Evolutionary conservation across 2,888 invertebrate genomes (phyloP), one percentile per base, ranked within the genome.

Genomic region (Choreutis nemorana): DNA sequence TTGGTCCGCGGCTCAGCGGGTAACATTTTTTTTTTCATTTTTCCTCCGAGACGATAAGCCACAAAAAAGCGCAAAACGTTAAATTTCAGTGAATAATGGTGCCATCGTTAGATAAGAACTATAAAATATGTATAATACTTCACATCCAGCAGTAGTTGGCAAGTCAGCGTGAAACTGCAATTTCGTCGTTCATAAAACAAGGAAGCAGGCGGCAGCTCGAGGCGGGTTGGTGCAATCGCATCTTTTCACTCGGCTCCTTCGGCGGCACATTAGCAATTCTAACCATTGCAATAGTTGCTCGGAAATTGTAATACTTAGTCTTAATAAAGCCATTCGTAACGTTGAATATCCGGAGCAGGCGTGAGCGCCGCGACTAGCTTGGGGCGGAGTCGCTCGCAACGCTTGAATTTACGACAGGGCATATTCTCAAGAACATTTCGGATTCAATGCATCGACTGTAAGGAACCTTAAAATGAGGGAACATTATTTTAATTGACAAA

Each of bases 241-340:
- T 71, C 66, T 67, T 71, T 71, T 67, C 68, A 65, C 58, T 65
- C 49, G 44, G 48, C 48, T 57, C 55, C 60, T 56, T 60, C 53
- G 48, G 56, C 41, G 49, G 55, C 44, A 50, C 65, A 71, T 71
- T 70, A 67, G 68, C 65, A 68, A 75, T 73, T 72, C 68, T 58
- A 64, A 68, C 55, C 54, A 48, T 55, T 48, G 59, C 55, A 63
- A 65, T 67, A 68, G 66, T 72, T 64, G 56, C 68, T 53, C 44
- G 59, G 63, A 63, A 68, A 68, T 66, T 67, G 70, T 67, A 68
- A 73, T 71, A 71, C 72, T 72, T 65, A 66, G 68, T 66, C 64
- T 72, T 72, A 75, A 75, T 72, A 73, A 67, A 71, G 68, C 67
- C 63, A 71, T 72, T 67, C 63, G 67, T 70, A 66, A 67, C 61